These are phyloP conservation scores for Clarias batrachus DNA, from an alignment of 2,113 vertebrate species.

Conservation along the genomic window DNA sequence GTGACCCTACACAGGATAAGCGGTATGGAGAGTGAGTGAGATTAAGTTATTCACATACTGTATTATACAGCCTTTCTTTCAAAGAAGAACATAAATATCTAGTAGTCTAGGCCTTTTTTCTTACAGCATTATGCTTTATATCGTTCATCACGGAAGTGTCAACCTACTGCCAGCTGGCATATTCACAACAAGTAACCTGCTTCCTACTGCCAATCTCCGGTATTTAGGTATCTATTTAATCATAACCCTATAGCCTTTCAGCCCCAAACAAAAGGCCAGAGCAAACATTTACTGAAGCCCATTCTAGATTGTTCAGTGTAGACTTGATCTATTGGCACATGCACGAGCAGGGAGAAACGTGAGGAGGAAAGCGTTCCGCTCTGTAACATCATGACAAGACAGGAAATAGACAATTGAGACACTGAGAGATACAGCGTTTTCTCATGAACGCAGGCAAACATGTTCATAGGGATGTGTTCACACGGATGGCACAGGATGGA, in stretches of 20 bases:
- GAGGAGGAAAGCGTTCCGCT: not conserved
- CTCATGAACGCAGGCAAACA: not conserved
- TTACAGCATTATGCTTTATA: not conserved
- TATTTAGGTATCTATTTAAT: constrained; percentile 20
- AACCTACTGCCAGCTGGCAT: constrained; percentile 17
- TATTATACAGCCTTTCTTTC: too few relatives aligned
- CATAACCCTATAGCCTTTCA: constrained; percentile 31
- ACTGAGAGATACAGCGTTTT: not conserved
- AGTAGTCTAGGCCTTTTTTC: not conserved
- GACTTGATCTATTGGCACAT: constrained; percentile 4
- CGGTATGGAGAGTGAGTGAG: too few relatives aligned
- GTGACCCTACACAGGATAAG: too few relatives aligned
- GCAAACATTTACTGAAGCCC: not conserved
- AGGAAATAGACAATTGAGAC: not conserved
- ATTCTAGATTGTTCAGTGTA: not conserved
- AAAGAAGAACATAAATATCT: not conserved
- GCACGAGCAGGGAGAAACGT: not conserved
- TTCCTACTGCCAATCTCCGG: constrained; percentile 8
- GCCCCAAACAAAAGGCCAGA: not conserved
- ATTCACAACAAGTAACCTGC: constrained; percentile 21
- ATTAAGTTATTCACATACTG: not conserved
- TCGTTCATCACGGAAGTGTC: not conserved
- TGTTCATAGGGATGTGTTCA: not conserved
- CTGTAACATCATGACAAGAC: not conserved
- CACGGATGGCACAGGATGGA: not conserved